Conservation (phyloP, 2,797 vertebrate genomes). For the Mallotus villosus region DNA sequence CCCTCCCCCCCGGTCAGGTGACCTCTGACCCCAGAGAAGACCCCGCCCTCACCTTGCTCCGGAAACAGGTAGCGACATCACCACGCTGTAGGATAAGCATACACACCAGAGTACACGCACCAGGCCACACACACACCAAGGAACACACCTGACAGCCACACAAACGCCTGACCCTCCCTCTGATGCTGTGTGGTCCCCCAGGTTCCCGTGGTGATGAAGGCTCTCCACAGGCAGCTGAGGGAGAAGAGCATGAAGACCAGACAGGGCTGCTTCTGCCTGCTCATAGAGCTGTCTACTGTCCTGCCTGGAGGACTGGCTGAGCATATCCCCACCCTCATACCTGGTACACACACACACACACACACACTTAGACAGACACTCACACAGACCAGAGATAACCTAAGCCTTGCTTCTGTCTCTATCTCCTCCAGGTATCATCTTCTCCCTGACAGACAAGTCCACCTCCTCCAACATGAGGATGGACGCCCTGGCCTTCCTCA, state of each 20-base stretch:
- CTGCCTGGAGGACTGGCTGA: slow-evolving; percentile 85
- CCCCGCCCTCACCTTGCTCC: slow-evolving; percentile 76
- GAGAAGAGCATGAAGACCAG: slow-evolving; percentile 87
- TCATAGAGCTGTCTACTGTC: slow-evolving; percentile 83
- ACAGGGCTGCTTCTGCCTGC: slow-evolving; percentile 89
- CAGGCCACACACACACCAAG: no score
- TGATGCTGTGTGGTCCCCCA: slow-evolving; percentile 51
- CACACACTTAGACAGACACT: slow-evolving; percentile 2
- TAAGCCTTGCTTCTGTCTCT: not conserved
- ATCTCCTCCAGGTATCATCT: slow-evolving; percentile 79
- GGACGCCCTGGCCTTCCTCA: slow-evolving; percentile 85
- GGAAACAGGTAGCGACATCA: slow-evolving; percentile 77
- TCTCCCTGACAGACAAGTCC: slow-evolving; percentile 87
- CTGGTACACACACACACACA: slow-evolving; percentile 73
- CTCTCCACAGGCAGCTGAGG: slow-evolving; percentile 87
- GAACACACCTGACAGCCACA: not conserved
- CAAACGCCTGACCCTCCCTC: not conserved
- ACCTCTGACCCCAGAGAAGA: slow-evolving; percentile 65
- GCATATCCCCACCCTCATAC: slow-evolving; percentile 83
- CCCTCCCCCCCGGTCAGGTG: slow-evolving; percentile 56
- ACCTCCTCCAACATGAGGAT: slow-evolving; percentile 92
- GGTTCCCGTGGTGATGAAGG: slow-evolving; percentile 87
- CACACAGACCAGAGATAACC: not conserved
- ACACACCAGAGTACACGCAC: no score
- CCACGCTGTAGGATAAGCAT: not conserved